Base-by-base conservation (phyloP, 2,797 vertebrate genomes). In the Tapirus indicus region DNA sequence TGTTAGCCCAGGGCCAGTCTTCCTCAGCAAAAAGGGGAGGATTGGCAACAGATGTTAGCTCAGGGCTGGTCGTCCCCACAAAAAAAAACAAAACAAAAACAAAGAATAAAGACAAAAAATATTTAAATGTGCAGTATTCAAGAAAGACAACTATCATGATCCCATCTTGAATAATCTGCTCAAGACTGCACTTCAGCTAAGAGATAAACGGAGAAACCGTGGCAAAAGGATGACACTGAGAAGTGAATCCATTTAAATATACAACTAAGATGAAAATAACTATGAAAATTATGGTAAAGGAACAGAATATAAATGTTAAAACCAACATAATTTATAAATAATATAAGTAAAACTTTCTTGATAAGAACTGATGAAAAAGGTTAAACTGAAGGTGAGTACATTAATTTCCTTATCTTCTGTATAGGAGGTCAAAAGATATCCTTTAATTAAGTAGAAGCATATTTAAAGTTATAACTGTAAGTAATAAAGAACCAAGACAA, bases 321-420 rank as follows among this genome's bases (percentile, higher is more conserved):
- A 68, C 9, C 32, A 88, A n/a, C 11, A 58, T 5, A 79, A 79
- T 85, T 89, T 58, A 41, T 58, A 79, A 74, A 74, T 47, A 83
- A 32, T 78, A 18, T 23, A 49, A 83, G 6, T 75, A 7, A 62
- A 78, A 85, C 1, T 27, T 25, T 93, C 72, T 93, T 21, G 4
- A 84, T 0, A 87, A 77, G 18, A 93, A 72, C 38, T 92, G 13
- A 66, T 12, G 35, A 49, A 78, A 80, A 82, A 60, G 3, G 4
- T 56, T 83, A 25, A 71, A 21, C 18, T 82, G 82, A 84, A 23
- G 32, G n/a, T 44, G 12, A 6, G 21, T 17, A 87, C 2, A 23
- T 78, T 44, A 79, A 88, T 94, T 97, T 88, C 14, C 58, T 95
- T 85, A 89, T 68, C 29, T 80, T 87, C 38, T 86, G 62, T 58